Evolutionary conservation across 2,888 invertebrate genomes (phyloP).

Genomic region (Habrosyne pyritoides): DNA sequence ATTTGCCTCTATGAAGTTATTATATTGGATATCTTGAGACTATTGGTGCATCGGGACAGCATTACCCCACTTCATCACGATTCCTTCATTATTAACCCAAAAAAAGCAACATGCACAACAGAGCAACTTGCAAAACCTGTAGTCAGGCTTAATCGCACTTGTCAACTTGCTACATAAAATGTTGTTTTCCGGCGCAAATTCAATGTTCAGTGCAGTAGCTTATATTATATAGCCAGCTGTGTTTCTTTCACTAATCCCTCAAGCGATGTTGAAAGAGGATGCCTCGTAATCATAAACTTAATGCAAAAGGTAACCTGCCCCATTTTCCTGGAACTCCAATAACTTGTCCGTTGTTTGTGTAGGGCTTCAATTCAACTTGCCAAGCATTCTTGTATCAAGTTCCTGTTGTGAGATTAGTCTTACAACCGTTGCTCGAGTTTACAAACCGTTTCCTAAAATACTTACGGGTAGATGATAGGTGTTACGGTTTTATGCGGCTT

Average conservation of each 20-base stretch:
- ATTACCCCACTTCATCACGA: too few species aligned
- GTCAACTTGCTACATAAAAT: too few species aligned
- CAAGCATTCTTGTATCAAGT: conserved; percentile 20
- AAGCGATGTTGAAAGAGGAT: conserved; percentile 1
- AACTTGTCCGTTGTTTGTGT: conserved; percentile 29
- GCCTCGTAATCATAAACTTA: conserved; percentile 27
- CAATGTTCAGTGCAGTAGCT: too few species aligned
- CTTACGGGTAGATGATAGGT: background rate
- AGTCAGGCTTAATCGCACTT: too few species aligned
- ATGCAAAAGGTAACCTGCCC: conserved; percentile 27
- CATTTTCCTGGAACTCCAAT: conserved; percentile 17
- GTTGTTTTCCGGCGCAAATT: too few species aligned
- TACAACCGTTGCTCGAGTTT: conserved; percentile 20
- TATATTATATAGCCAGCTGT: background rate
- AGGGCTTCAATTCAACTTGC: conserved; percentile 27
- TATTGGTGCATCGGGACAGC: too few species aligned
- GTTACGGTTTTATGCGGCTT: background rate
- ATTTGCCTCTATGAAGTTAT: too few species aligned
- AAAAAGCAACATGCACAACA: too few species aligned
- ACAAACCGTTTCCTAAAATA: conserved; percentile 36
- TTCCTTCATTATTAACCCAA: too few species aligned
- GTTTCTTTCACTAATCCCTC: background rate
- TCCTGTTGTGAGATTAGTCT: conserved; percentile 22
- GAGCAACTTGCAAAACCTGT: too few species aligned
- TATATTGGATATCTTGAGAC: too few species aligned